A percentile compares a stretch with the other conserved stretches of the same genome.
Conservation (phyloP, 2,113 vertebrate genomes). For the Brienomyrus longianalis region DNA sequence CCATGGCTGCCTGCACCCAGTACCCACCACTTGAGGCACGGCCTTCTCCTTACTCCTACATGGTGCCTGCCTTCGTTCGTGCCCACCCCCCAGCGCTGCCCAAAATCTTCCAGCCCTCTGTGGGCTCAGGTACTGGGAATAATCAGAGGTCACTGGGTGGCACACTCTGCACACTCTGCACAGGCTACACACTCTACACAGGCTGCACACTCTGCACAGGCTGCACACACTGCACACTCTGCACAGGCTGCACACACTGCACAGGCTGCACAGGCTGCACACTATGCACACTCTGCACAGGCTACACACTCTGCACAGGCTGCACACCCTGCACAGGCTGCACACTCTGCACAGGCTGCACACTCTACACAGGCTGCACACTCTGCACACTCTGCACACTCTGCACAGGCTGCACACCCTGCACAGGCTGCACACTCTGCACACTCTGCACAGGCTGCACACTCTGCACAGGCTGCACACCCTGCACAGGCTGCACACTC, state of each 20-base stretch:
- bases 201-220: no score
- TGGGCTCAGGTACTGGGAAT: slow-evolving; percentile 53
- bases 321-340: no score
- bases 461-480: neutral
- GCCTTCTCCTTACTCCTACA: slow-evolving; percentile 44
- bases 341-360: neutral
- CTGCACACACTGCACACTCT: no score
- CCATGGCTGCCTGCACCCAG: neutral
- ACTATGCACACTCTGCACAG: no score
- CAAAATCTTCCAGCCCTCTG: slow-evolving; percentile 61
- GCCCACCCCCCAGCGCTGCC: slow-evolving; percentile 59
- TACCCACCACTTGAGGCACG: slow-evolving; percentile 26
- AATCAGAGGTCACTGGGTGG: neutral
- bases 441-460: no score
- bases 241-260: no score
- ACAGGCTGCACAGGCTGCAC: neutral
- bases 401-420: no score
- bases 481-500: no score
- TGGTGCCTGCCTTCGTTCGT: slow-evolving; percentile 48
- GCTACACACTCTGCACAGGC: no score
- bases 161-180: neutral
- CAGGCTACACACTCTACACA: no score
- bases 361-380: neutral
- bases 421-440: no score
- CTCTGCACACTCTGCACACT: no score